Percentiles rank a stretch among this genome's conserved stretches.
Conservation (phyloP, 1,140 invertebrate species). For the Cataglyphis hispanica region DNA sequence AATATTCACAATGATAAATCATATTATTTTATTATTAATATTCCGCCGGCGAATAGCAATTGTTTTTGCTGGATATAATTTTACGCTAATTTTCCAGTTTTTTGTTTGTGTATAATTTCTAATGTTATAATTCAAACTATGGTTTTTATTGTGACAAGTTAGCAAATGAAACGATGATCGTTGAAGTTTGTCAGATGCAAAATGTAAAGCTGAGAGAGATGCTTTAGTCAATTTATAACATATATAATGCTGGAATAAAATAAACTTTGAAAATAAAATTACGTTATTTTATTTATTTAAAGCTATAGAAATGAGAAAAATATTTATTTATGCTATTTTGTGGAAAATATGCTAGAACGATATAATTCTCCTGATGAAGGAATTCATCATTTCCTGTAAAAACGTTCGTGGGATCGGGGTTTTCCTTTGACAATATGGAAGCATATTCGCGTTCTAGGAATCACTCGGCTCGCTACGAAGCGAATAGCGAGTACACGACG, state of each 20-base stretch:
- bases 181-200: slow-evolving; percentile 35
- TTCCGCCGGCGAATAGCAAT: background rate
- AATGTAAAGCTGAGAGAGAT: background rate
- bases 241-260: background rate
- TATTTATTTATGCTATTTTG: background rate
- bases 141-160: slow-evolving; percentile 20
- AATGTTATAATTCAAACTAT: background rate
- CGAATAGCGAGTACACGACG: slow-evolving; percentile 46
- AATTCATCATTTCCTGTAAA: slow-evolving; percentile 7
- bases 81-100: background rate
- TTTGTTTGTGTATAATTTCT: background rate
- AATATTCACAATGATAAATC: background rate
- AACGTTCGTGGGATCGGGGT: background rate
- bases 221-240: too few relatives aligned
- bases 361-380: slow-evolving; percentile 1
- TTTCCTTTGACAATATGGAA: background rate
- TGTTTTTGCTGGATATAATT: background rate
- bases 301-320: background rate
- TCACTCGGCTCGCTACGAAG: slow-evolving; percentile 14
- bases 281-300: background rate
- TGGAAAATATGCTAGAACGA: background rate
- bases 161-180: slow-evolving; percentile 11
- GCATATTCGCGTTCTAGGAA: slow-evolving; percentile 35
- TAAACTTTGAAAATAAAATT: background rate
- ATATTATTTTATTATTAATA: background rate